Percentiles rank a stretch among this genome's conserved stretches.
These are phyloP conservation scores for Trichonephila inaurata DNA, from an alignment of 1,140 invertebrate species.

Conservation along the genomic window DNA sequence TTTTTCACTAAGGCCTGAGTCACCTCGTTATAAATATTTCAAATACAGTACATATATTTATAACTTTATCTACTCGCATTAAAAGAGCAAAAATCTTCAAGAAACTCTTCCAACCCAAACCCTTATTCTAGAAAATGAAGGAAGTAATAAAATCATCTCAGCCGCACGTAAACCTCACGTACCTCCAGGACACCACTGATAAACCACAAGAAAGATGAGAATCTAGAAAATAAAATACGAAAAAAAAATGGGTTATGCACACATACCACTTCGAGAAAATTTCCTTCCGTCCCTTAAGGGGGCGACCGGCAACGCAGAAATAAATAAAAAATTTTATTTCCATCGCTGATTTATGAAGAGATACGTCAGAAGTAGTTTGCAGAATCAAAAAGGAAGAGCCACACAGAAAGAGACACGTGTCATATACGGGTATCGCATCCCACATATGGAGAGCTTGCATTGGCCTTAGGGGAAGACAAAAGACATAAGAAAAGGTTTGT, in stretches of 20 bases:
- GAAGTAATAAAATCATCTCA: not conserved
- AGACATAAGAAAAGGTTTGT: not conserved
- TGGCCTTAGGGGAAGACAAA: not conserved
- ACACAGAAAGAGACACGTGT: conserved; percentile 23
- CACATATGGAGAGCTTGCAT: not conserved
- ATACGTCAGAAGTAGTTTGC: conserved; percentile 12
- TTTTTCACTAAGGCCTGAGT: no score
- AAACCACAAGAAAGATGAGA: conserved; percentile 17
- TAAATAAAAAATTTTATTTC: conserved; percentile 41
- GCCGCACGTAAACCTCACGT: not conserved
- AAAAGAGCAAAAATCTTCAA: not conserved
- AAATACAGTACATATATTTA: not conserved
- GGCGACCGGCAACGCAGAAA: not conserved
- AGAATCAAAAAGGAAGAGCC: not conserved
- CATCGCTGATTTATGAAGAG: conserved; percentile 41
- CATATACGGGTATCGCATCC: conserved; percentile 26
- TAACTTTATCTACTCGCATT: not conserved
- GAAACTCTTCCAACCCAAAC: not conserved
- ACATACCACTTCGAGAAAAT: not conserved
- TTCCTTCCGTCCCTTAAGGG: conserved; percentile 18
- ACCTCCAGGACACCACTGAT: not conserved
- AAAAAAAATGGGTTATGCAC: not conserved
- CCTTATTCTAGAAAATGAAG: not conserved
- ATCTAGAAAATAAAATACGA: not conserved
- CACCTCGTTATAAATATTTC: not conserved